Percentiles rank a stretch among this genome's conserved stretches.
These are phyloP conservation scores for Antechinus stuartii DNA, from an alignment of 2,113 vertebrate species.

Conservation along the genomic window DNA sequence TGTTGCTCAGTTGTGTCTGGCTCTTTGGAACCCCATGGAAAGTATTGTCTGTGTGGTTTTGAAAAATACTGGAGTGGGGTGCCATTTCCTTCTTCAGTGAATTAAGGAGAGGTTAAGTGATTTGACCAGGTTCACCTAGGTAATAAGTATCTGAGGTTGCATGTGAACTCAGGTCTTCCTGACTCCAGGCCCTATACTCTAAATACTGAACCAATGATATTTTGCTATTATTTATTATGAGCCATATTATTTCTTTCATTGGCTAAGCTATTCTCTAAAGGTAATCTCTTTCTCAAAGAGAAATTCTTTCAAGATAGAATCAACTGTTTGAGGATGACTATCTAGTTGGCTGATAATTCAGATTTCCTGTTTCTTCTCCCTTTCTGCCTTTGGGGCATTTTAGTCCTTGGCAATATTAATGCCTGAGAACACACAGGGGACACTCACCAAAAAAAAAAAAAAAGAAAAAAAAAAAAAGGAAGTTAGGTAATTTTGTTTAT, in stretches of 20 bases:
- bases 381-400: background rate
- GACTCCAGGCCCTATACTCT: too few relatives aligned
- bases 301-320: background rate
- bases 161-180: too few relatives aligned
- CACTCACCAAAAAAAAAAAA: background rate
- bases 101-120: too few relatives aligned
- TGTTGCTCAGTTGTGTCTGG: too few relatives aligned
- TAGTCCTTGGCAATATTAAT: background rate
- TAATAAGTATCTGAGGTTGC: too few relatives aligned
- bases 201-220: too few relatives aligned
- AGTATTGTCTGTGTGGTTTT: too few relatives aligned
- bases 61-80: too few relatives aligned
- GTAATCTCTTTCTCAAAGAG: background rate
- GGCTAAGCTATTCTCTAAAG: background rate
- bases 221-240: background rate
- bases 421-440: background rate
- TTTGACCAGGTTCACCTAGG: too few relatives aligned
- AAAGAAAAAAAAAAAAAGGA: conserved; percentile 24
- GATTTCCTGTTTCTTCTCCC: background rate
- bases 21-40: too few relatives aligned
- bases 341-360: background rate
- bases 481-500: background rate
- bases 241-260: background rate
- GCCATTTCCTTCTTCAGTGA: too few relatives aligned
- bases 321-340: background rate